A percentile compares a stretch with the other conserved stretches of the same genome.
Evolutionary conservation across 2,888 invertebrate species (phyloP).

Genomic region (Dryococelus australis): DNA sequence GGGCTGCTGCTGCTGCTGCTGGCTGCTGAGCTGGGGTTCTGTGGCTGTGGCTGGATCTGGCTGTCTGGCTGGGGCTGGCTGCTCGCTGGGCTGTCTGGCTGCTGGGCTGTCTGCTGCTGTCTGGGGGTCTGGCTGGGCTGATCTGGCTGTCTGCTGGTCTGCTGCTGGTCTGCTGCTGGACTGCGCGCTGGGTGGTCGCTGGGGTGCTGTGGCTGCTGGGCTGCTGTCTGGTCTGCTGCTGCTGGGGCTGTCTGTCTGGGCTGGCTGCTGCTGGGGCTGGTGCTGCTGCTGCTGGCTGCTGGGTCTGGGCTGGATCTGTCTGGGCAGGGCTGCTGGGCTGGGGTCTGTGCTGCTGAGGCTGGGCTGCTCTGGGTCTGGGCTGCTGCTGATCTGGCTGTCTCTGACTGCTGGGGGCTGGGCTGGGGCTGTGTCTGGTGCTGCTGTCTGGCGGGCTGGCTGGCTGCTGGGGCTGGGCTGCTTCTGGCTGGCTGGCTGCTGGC

Average conservation of each 20-base stretch:
- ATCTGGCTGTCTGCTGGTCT: background rate
- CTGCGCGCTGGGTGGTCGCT: background rate
- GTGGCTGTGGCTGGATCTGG: background rate
- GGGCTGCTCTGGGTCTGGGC: background rate
- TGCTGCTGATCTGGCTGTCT: background rate
- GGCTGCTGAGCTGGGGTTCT: background rate
- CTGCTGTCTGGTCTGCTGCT: background rate
- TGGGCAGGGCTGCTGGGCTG: background rate
- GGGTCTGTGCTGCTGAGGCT: background rate
- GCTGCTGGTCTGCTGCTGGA: background rate
- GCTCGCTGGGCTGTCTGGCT: background rate
- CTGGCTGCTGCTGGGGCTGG: background rate
- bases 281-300: background rate
- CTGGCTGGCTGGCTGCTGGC: background rate
- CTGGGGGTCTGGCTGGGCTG: background rate
- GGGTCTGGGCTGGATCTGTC: background rate
- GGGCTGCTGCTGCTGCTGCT: slow-evolving; percentile 2
- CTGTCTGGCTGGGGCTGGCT: background rate
- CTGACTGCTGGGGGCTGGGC: background rate
- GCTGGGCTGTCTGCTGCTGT: background rate
- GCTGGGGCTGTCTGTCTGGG: background rate
- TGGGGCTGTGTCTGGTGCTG: background rate
- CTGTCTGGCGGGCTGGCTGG: background rate
- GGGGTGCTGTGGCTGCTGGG: background rate
- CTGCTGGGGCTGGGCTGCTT: background rate